Evolutionary conservation across 64 coral and sea anemone genomes (phyloP).

Genomic region (Porites australiensis): DNA sequence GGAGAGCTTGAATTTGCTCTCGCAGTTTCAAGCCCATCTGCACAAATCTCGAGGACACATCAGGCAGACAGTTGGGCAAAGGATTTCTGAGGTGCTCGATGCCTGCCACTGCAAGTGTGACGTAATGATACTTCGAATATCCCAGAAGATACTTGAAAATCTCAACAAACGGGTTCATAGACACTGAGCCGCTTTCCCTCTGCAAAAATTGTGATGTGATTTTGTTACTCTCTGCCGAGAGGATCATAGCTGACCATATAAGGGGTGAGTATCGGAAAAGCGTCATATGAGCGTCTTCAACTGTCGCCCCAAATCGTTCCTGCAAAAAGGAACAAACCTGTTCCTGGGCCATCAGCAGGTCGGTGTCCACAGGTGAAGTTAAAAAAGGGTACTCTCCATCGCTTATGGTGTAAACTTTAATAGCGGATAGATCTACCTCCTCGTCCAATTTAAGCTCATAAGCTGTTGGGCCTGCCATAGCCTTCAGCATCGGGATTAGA

Average conservation of each 20-base stretch:
- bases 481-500: slow-evolving; percentile 72
- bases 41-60: slow-evolving; percentile 66
- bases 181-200: slow-evolving; percentile 26
- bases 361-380: slow-evolving; percentile 56
- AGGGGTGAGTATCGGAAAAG: slow-evolving; percentile 74
- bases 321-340: slow-evolving; percentile 66
- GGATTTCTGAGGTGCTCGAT: slow-evolving; percentile 46
- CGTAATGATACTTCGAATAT: slow-evolving; percentile 84
- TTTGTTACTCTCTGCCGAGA: slow-evolving; percentile 59
- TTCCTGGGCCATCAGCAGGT: slow-evolving; percentile 52
- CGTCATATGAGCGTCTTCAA: slow-evolving; percentile 46
- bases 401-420: slow-evolving; percentile 78
- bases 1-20: slow-evolving; percentile 74
- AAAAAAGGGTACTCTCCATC: slow-evolving; percentile 62
- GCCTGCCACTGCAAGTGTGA: slow-evolving; percentile 56
- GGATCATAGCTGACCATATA: slow-evolving; percentile 78
- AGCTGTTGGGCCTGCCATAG: slow-evolving; percentile 72
- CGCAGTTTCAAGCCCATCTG: slow-evolving; percentile 68
- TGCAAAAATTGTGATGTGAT: slow-evolving; percentile 62
- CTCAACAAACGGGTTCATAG: slow-evolving; percentile 77
- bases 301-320: slow-evolving; percentile 54
- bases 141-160: slow-evolving; percentile 85
- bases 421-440: slow-evolving; percentile 78
- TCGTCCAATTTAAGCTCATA: slow-evolving; percentile 69
- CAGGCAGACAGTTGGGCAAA: slow-evolving; percentile 42